These are phyloP conservation scores for Lasioglossum villosulum DNA, from an alignment of 2,888 invertebrate genomes.

Conservation along the genomic window DNA sequence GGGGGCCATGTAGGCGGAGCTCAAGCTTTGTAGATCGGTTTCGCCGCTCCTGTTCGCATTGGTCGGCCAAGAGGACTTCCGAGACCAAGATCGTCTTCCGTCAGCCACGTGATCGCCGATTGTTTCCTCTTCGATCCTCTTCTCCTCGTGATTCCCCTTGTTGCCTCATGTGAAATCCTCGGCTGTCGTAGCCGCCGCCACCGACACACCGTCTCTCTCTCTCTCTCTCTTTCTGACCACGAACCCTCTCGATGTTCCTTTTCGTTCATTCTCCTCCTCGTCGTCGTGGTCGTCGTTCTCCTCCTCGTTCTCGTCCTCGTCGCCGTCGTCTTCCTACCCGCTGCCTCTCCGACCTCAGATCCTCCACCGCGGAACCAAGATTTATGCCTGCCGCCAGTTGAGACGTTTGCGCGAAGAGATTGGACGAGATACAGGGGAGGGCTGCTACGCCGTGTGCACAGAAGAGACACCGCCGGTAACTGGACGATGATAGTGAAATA, in stretches of 20 bases:
- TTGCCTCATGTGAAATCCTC: slow-evolving; percentile 50
- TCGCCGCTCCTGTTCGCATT: slow-evolving; percentile 80
- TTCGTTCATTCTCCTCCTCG: slow-evolving; percentile 19
- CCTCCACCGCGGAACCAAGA: slow-evolving; percentile 74
- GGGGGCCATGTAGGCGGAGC: slow-evolving; percentile 80
- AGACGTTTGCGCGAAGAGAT: slow-evolving; percentile 82
- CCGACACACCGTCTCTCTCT: not conserved
- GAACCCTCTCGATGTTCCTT: slow-evolving; percentile 1
- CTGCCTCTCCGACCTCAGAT: slow-evolving; percentile 44
- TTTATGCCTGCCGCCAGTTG: slow-evolving; percentile 83
- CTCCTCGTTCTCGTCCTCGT: slow-evolving; percentile 20
- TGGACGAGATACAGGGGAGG: slow-evolving; percentile 69
- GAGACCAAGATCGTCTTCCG: slow-evolving; percentile 74
- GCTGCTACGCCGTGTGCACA: slow-evolving; percentile 59
- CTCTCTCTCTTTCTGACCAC: slow-evolving; percentile 2
- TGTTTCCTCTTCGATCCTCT: slow-evolving; percentile 77
- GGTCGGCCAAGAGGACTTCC: slow-evolving; percentile 66
- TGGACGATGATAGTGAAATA: slow-evolving; percentile 70
- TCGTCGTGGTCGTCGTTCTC: slow-evolving; percentile 18
- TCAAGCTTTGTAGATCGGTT: slow-evolving; percentile 77
- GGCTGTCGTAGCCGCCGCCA: slow-evolving; percentile 25
- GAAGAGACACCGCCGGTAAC: slow-evolving; percentile 53
- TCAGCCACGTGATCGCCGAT: slow-evolving; percentile 80
- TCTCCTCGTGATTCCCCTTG: slow-evolving; percentile 59
- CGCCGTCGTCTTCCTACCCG: slow-evolving; percentile 45